Conservation (phyloP, 1,140 invertebrate species). For the Lethocerus indicus region DNA sequence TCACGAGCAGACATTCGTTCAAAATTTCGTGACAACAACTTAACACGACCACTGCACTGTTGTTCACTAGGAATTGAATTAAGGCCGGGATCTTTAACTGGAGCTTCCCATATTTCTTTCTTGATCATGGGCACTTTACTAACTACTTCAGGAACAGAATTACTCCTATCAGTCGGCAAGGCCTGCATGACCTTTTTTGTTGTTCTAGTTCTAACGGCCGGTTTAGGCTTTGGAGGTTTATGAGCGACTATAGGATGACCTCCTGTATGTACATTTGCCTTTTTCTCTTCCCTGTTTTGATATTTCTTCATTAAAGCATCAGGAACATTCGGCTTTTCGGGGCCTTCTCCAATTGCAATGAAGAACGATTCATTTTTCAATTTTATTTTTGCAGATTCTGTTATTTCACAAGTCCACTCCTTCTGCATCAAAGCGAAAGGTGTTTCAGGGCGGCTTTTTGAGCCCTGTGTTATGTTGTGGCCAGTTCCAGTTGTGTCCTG, state of each 20-base stretch:
- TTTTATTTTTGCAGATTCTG: conserved; percentile 11
- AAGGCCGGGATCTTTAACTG: conserved; percentile 14
- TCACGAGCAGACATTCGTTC: conserved; percentile 17
- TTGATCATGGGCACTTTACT: conserved; percentile 1
- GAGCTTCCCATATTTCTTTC: conserved; percentile 20
- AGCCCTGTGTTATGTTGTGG: conserved; percentile 15
- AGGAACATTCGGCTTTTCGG: conserved; percentile 12
- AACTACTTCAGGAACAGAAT: not conserved
- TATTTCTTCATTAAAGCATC: conserved; percentile 12
- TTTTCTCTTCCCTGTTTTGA: conserved; percentile 13
- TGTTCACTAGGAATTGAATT: conserved; percentile 13
- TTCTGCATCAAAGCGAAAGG: conserved; percentile 21
- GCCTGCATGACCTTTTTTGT: conserved; percentile 14
- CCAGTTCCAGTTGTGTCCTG: conserved; percentile 26
- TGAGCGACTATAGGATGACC: conserved; percentile 27
- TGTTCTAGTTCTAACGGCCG: conserved; percentile 22
- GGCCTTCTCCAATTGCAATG: conserved; percentile 15
- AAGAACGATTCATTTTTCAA: conserved; percentile 20
- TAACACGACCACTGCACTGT: conserved; percentile 13
- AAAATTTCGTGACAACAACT: conserved; percentile 22
- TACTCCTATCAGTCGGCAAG: not conserved
- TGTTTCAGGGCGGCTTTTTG: conserved; percentile 18
- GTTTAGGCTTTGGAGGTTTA: conserved; percentile 30
- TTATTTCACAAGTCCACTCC: conserved; percentile 14
- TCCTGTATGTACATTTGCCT: conserved; percentile 14